A percentile compares a stretch with the other conserved stretches of the same genome.
Evolutionary conservation across 2,888 invertebrate species (phyloP).

Genomic region (Euproctis similis): DNA sequence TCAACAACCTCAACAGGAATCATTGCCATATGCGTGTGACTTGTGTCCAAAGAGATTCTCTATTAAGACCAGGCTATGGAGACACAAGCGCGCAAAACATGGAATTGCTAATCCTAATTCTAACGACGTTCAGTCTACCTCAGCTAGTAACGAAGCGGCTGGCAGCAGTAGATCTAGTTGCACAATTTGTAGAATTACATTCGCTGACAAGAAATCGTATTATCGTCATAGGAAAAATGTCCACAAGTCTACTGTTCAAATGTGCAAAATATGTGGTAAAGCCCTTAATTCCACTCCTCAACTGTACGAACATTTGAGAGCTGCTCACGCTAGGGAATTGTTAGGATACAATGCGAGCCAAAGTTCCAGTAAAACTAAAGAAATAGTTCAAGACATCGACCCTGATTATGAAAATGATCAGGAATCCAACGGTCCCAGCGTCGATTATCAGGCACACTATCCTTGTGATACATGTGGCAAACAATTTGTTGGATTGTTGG

Average conservation of each 20-base stretch:
- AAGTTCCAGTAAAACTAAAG: constrained; percentile 51
- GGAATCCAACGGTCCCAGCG: constrained; percentile 51
- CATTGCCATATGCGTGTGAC: constrained; percentile 58
- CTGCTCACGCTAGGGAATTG: constrained; percentile 74
- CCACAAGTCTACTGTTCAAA: constrained; percentile 69
- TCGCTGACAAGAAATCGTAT: constrained; percentile 76
- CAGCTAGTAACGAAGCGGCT: constrained; percentile 28
- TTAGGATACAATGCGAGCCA: constrained; percentile 65
- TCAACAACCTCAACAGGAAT: constrained; percentile 38
- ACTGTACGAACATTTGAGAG: constrained; percentile 77
- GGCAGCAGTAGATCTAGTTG: constrained; percentile 68
- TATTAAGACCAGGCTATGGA: constrained; percentile 62
- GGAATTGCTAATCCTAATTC: constrained; percentile 53
- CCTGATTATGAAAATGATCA: constrained; percentile 55
- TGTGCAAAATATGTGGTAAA: constrained; percentile 80
- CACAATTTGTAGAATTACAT: constrained; percentile 77
- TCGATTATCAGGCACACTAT: constrained; percentile 69
- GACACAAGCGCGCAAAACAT: constrained; percentile 71
- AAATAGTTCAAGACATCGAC: constrained; percentile 43
- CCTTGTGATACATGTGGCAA: constrained; percentile 74
- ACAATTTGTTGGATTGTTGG: constrained; percentile 68
- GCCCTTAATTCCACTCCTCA: constrained; percentile 78
- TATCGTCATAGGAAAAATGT: constrained; percentile 76
- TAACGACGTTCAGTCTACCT: constrained; percentile 28
- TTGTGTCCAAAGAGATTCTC: constrained; percentile 66